Conservation (phyloP, 92 coral and sea anemone species). For the Zoanthus gigantus region DNA sequence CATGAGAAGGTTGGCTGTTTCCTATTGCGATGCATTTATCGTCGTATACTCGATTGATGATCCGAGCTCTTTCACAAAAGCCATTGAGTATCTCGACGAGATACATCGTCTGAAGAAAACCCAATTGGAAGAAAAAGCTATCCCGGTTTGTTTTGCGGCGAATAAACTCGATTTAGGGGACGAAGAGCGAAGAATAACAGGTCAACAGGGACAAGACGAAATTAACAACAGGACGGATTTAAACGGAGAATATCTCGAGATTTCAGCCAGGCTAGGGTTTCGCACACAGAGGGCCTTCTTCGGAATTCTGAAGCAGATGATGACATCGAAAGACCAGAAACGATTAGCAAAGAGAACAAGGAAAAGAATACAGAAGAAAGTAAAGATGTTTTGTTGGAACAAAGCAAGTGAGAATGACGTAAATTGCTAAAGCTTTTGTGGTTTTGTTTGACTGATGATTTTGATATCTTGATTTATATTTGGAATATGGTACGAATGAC, state of each 20-base stretch:
- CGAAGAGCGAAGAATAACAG: slow-evolving; percentile 51
- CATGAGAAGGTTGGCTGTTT: slow-evolving; percentile 77
- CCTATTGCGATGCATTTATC: slow-evolving; percentile 75
- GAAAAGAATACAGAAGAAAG: slow-evolving; percentile 10
- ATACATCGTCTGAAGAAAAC: slow-evolving; percentile 49
- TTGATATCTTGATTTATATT: too few relatives aligned
- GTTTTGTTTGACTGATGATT: too few relatives aligned
- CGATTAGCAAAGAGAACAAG: slow-evolving; percentile 5
- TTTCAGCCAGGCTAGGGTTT: slow-evolving; percentile 70
- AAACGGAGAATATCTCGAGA: slow-evolving; percentile 78
- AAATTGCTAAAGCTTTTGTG: too few relatives aligned
- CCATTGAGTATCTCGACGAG: slow-evolving; percentile 65
- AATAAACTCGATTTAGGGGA: slow-evolving; percentile 76
- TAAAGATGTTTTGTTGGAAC: too few relatives aligned
- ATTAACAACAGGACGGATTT: slow-evolving; percentile 56
- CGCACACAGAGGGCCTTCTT: slow-evolving; percentile 64
- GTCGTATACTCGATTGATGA: slow-evolving; percentile 79
- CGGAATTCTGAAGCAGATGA: slow-evolving; percentile 40
- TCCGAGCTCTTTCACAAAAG: slow-evolving; percentile 70
- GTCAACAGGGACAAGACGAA: slow-evolving; percentile 59
- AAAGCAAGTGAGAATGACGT: too few relatives aligned
- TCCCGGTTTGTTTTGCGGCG: slow-evolving; percentile 71
- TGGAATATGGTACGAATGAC: too few relatives aligned
- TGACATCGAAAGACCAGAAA: slow-evolving; percentile 27
- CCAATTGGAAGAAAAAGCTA: slow-evolving; percentile 13